These are phyloP conservation scores for Xestobium rufovillosum DNA, from an alignment of 2,888 invertebrate genomes.

Conservation along the genomic window DNA sequence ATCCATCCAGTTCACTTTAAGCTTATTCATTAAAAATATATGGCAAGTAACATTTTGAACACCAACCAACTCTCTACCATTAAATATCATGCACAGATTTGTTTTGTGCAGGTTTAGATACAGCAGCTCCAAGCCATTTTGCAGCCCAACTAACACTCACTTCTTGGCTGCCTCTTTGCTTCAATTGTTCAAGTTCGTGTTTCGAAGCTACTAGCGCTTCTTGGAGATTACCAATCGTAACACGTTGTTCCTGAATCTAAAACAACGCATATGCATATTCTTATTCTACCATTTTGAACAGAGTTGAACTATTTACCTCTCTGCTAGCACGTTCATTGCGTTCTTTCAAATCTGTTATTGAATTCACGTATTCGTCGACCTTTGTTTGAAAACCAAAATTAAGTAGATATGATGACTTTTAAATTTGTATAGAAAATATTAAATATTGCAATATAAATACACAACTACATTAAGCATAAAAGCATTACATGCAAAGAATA, in stretches of 20 bases:
- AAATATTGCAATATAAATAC: too few relatives aligned
- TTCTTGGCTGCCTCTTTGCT: constrained; percentile 33
- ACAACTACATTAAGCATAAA: too few relatives aligned
- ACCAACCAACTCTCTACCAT: too few relatives aligned
- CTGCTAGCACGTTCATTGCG: constrained; percentile 33
- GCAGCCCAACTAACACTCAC: constrained; percentile 39
- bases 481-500: not conserved
- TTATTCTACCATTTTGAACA: not conserved
- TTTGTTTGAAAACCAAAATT: constrained; percentile 24
- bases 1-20: too few relatives aligned
- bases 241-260: constrained; percentile 37
- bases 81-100: constrained; percentile 40
- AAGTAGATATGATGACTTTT: not conserved
- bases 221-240: constrained; percentile 37
- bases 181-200: constrained; percentile 35
- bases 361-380: constrained; percentile 38
- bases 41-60: too few relatives aligned
- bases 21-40: too few relatives aligned
- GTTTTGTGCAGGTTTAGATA: constrained; percentile 24
- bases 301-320: constrained; percentile 38
- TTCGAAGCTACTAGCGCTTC: constrained; percentile 37
- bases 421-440: not conserved
- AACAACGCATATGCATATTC: constrained; percentile 6
- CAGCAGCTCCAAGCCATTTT: constrained; percentile 35
- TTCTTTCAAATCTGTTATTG: constrained; percentile 35